Base-by-base conservation (phyloP, 2,113 vertebrate species). In the Acrocephalus kingi region DNA sequence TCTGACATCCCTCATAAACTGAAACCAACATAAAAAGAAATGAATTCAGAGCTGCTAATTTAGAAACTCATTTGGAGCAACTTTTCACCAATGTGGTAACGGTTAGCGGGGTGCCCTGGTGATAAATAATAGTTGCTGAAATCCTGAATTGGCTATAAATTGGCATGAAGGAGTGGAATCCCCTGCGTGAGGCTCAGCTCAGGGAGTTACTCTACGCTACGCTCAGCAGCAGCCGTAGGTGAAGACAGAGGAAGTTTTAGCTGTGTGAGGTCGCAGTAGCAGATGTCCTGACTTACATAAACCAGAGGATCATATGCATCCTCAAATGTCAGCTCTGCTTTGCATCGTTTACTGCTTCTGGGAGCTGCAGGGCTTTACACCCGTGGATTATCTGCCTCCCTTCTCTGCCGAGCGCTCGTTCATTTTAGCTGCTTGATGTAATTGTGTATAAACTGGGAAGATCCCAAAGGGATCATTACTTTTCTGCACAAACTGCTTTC, bases 71-170 rank as follows among this genome's bases (percentile, higher is more conserved):
- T 96, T 95, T 95, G 81, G 45, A 93, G 66, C 63, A 91, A 81
- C 77, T 95, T 54, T 84, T 92, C 56, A 41, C 89, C 5, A 15
- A 56, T 25, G 76, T 75, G 89, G 76, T 68, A 80, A 72, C 3
- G 4, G 93, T 89, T 93, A 94, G 95, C 45, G 9, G 95, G 94
- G 94, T 91, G 84, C 80, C 91, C 93, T 59, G 54, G 84, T 96
- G 96, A 94, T 94, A 96, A 96, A 96, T 94, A 97, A 92, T 13
- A 73, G 76, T 56, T 87, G 84, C 80, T 94, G 87, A 91, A 96
- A 92, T 72, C 61, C 93, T 95, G 84, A 95, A 96, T 94, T 94
- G 84, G 56, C 91, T 25, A 37, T 78, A 97, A 97, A 94, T 87
- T 96, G 86, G 68, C 80, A 64, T 68, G 84, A 84, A 92, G 80